These are phyloP conservation scores for Nycticebus coucang DNA, from an alignment of 2,113 vertebrate species.

Conservation along the genomic window DNA sequence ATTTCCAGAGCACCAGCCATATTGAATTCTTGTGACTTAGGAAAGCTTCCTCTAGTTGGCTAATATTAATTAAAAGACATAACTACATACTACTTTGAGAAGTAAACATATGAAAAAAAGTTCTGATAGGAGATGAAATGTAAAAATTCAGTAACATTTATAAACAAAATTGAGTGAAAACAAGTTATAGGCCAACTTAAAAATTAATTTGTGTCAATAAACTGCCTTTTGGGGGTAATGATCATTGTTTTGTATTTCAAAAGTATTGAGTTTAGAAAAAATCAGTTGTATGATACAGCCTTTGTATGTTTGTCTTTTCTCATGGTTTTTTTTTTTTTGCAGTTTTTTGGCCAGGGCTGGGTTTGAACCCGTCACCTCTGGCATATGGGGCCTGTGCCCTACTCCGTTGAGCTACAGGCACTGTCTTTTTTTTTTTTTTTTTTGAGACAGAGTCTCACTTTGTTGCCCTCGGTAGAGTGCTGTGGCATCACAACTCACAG, in stretches of 20 bases:
- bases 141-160: conserved; percentile 44
- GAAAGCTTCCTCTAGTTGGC: conserved; percentile 35
- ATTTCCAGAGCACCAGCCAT: conserved; percentile 33
- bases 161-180: conserved; percentile 59
- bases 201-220: conserved; percentile 66
- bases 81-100: conserved; percentile 47
- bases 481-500: too few species aligned
- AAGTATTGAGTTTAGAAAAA: conserved; percentile 65
- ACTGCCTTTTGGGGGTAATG: conserved; percentile 43
- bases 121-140: conserved; percentile 38
- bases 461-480: too few species aligned
- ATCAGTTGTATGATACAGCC: conserved; percentile 62
- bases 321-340: conserved; percentile 61
- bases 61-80: conserved; percentile 59
- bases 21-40: conserved; percentile 55
- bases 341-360: too few species aligned
- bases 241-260: conserved; percentile 71
- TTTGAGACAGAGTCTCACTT: too few species aligned
- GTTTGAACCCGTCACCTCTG: too few species aligned
- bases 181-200: conserved; percentile 47
- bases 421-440: too few species aligned
- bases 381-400: too few species aligned
- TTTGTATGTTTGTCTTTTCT: conserved; percentile 72
- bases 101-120: conserved; percentile 28
- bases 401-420: too few species aligned